phyloP scores from a whole-genome alignment of 2,113 vertebrate species.

The Cryptotis parvus region DNA sequence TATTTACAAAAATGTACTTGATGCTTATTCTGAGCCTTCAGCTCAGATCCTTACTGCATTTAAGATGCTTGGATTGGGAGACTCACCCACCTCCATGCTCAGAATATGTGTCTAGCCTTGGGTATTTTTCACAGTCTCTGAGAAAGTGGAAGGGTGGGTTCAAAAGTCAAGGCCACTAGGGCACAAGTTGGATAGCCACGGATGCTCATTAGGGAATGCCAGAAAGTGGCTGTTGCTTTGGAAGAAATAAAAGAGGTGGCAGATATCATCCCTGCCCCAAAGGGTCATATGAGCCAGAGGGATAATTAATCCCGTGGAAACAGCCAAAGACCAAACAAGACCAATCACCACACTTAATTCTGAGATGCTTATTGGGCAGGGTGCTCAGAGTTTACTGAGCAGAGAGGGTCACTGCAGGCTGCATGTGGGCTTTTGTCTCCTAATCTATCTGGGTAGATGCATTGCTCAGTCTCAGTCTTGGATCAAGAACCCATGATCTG shows the following conservation, averaged over 20 bases:
- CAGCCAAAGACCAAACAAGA: constrained; percentile 37
- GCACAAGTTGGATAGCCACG: background rate
- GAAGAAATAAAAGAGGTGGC: constrained; percentile 15
- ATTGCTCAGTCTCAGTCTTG: background rate
- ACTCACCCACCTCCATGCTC: background rate
- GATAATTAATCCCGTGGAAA: background rate
- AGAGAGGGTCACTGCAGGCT: background rate
- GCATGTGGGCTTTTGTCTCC: background rate
- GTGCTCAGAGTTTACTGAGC: background rate
- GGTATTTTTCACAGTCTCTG: background rate
- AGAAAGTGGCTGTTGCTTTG: background rate
- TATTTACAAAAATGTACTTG: background rate
- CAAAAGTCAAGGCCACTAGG: background rate
- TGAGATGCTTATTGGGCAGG: background rate
- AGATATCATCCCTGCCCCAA: background rate
- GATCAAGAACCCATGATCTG: background rate
- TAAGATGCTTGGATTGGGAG: no score
- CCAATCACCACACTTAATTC: background rate
- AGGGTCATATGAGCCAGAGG: background rate
- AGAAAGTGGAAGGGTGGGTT: background rate
- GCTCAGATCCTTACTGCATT: no score
- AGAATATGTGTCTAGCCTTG: background rate
- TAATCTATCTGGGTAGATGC: background rate
- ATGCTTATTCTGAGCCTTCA: background rate
- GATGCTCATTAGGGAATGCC: background rate